Evolutionary conservation across 2,113 vertebrate genomes (phyloP), one percentile per base, ranked within the genome.

Genomic region (Toxotes jaculatrix): DNA sequence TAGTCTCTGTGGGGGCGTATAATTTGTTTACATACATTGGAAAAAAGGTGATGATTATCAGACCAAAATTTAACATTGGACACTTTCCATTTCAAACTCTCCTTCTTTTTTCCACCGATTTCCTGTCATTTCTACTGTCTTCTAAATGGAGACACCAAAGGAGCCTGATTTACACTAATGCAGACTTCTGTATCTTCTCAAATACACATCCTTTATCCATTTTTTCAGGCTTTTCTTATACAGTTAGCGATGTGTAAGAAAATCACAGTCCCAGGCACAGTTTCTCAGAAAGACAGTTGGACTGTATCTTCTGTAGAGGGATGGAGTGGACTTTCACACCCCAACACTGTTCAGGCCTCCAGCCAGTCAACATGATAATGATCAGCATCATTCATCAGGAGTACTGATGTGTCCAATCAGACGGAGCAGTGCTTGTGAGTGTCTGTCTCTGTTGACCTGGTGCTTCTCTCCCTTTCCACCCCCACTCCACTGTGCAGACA

Each of bases 401-500:
- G 79, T 59, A 51, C 68, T 42, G 34, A 70, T 71, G 73, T 76
- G 89, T 87, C 89, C 90, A 88, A 89, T 90, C 89, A 88, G 83
- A 85, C 2, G 51, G 73, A 57, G 88, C 72, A 19, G 75, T 80
- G 83, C 77, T 73, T 82, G 68, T 53, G 65, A 89, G 74, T 74
- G 76, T 89, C 88, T 93, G 88, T 80, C 83, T 88, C 83, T 76
- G 74, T 77, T 92, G 92, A 93, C 91, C 93, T 79, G 88, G 77
- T 80, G 89, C 80, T 87, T 75, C 87, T 82, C 74, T 88, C 70
- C 65, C 67, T 49, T 84, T 72, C 91, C 86, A 86, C 87, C 93
- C 93, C 91, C 92, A 90, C 85, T 88, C 79, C 78, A 84, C 57
- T 27, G 65, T 84, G 79, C 90, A 91, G 90, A 87, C 87, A 69